Base-by-base conservation (phyloP, 92 coral and sea anemone genomes). In the Epizoanthus illoricatus region DNA sequence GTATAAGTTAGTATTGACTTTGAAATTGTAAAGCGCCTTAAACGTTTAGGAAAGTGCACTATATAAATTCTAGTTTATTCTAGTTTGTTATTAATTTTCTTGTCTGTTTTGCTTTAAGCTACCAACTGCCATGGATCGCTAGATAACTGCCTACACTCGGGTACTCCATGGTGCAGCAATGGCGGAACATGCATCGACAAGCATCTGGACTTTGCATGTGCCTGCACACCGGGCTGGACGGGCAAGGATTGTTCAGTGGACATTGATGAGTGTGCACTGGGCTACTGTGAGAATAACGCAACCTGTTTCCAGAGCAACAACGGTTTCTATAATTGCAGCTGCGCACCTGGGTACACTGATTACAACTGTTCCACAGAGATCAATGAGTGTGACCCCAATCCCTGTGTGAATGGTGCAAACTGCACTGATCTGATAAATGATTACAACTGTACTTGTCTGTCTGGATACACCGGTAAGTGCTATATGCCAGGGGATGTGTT, bases 321-420 rank as follows among this genome's bases (percentile, higher is more conserved):
- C 41, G 87, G 89, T 15, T 55, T 71, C 9, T 88, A 91, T 61
- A 88, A 83, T 83, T 94, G 92, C 90, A 73, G 90, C 0, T 91
- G 94, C 72, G 61, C 71, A 2, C 85, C 97, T 43, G 98, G 98
- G 11, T 94, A 84, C 80, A 85, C 94, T 13, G 98, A 84, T 57
- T 28, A 28, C 33, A 28, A 28, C 33, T 28, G 33, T 28, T 28
- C 33, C 33, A 28, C 33, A 28, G 33, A 28, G 33, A 28, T 28
- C 33, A 28, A 28, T 28, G 33, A 28, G 33, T 28, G 33, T 28
- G 33, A 28, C 33, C 33, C 33, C 33, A 28, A 28, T 28, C 36
- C 36, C 36, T 28, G 36, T 28, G 36, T 28, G 36, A 28, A 28
- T 28, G 36, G 36, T 28, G 36, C 36, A 28, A 28, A 28, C 36